phyloP scores from a whole-genome alignment of 2,113 vertebrate genomes.

The Toxostoma redivivum region DNA sequence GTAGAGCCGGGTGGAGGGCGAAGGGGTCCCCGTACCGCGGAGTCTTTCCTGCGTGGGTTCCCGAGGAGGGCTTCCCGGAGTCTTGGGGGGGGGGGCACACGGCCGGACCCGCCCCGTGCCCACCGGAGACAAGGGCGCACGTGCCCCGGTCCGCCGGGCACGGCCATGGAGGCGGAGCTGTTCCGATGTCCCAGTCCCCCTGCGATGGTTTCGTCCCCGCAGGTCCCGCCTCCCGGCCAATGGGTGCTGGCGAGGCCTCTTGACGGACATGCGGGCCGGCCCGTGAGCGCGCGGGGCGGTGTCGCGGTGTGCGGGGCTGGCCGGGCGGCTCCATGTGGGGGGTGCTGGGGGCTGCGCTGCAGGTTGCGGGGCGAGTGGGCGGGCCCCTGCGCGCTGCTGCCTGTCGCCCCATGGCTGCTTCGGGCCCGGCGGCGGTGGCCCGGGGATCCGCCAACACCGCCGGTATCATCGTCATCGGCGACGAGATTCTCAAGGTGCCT shows the following conservation, averaged over 20 bases:
- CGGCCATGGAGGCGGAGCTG: background rate
- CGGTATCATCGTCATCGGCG: slow-evolving; percentile 91
- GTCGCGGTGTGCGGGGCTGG: rapidly evolving
- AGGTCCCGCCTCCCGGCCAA: background rate
- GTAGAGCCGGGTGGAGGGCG: rapidly evolving
- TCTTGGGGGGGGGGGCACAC: background rate
- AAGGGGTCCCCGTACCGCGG: background rate
- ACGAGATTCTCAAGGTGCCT: slow-evolving; percentile 93
- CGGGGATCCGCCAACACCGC: slow-evolving; percentile 74
- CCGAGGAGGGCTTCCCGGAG: rapidly evolving
- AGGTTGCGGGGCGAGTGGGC: slow-evolving; percentile 44
- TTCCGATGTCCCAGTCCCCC: rapidly evolving
- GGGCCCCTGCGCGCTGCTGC: slow-evolving; percentile 60
- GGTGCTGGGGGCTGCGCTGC: slow-evolving; percentile 45
- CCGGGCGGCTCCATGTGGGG: slow-evolving; percentile 2
- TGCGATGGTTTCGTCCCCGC: background rate
- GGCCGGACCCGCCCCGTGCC: background rate
- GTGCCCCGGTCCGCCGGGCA: no score
- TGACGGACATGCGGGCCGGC: rapidly evolving
- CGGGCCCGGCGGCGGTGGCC: slow-evolving; percentile 69
- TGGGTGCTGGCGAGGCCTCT: rapidly evolving
- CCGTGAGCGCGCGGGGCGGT: background rate
- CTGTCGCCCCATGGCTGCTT: slow-evolving; percentile 75
- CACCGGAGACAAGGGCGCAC: no score
- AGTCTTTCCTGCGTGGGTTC: background rate